Base-by-base conservation (phyloP, 2,113 vertebrate species). In the Clupea harengus region DNA sequence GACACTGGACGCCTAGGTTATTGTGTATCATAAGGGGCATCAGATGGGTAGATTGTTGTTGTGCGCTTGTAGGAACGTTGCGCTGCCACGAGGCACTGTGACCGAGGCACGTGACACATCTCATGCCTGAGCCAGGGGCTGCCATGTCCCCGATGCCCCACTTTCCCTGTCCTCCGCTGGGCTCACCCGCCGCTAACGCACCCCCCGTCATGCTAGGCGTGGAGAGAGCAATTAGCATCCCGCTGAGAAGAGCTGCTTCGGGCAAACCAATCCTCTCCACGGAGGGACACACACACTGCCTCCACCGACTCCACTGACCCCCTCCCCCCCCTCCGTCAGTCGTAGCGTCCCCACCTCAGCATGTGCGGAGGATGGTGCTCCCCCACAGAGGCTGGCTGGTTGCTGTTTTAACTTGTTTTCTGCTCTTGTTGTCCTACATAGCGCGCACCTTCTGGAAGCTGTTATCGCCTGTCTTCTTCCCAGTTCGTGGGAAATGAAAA, bases 151-250 rank as follows among this genome's bases (percentile, higher is more conserved):
- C 49, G 81, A 47, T 78, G 81, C 82, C 86, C 81, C 81, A 78
- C 84, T 89, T 88, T 84, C 52, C 6, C 18, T 20, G 1, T 50
- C 81, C 75, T 64, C 88, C 84, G 78, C 22, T 83, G 82, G 87
- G 46, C 57, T 60, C 49, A 50, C 81, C 81, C 67, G 81, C 81
- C 39, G 45, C 85, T 81, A 80, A 64, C 78, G n/a, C 83, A 86
- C 50, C 57, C 83, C 86, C 86, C 82, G 81, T 81, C 87, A 88
- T n/a, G 49, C 83, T 72, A 84, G 84, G 46, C 39, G 28, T 83
- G 67, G 85, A 83, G 85, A 87, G 85, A 85, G 85, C 87, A 85
- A 87, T 91, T 88, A 91, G 85, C 82, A 45, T 86, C 89, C 88
- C n/a, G 82, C 86, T 83, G 88, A 32, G 86, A 64, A 67, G 52